Evolutionary conservation across 2,888 invertebrate species (phyloP).

Genomic region (Crioceris asparagi): DNA sequence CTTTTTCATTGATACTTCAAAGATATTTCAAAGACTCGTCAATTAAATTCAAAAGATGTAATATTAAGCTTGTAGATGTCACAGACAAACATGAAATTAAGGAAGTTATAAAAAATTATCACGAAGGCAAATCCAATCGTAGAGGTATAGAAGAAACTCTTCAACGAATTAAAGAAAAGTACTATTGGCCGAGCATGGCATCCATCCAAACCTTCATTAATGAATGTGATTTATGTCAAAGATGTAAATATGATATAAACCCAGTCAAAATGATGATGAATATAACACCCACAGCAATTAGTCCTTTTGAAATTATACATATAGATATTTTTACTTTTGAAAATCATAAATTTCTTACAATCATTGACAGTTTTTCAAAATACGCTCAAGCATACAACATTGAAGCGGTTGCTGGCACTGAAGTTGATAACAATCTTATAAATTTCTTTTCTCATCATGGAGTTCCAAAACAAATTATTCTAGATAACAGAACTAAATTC

Average conservation of each 20-base stretch:
- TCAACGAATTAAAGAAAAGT: slow-evolving; percentile 7
- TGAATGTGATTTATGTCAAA: slow-evolving; percentile 7
- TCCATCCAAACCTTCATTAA: slow-evolving; percentile 9
- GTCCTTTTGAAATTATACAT: slow-evolving; percentile 7
- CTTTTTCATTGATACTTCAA: slow-evolving; percentile 5
- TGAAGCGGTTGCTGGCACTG: slow-evolving; percentile 3
- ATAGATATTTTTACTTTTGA: slow-evolving; percentile 14
- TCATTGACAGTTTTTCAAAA: slow-evolving; percentile 18
- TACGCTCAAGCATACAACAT: slow-evolving; percentile 15
- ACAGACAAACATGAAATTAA: slow-evolving; percentile 4
- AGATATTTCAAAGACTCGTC: slow-evolving; percentile 5
- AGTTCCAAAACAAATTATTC: slow-evolving; percentile 15
- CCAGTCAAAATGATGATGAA: slow-evolving; percentile 5
- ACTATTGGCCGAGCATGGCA: slow-evolving; percentile 7
- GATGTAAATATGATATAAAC: slow-evolving; percentile 7
- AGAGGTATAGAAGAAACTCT: slow-evolving; percentile 8
- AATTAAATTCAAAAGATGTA: slow-evolving; percentile 4
- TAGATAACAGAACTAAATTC: slow-evolving; percentile 18
- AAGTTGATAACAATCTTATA: slow-evolving; percentile 12
- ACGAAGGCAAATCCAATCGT: slow-evolving; percentile 8
- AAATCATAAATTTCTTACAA: slow-evolving; percentile 16
- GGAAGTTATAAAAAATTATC: slow-evolving; percentile 6
- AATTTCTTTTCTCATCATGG: slow-evolving; percentile 17
- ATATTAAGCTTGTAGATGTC: slow-evolving; percentile 3
- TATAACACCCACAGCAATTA: slow-evolving; percentile 2